A percentile compares a stretch with the other conserved stretches of the same genome.
Evolutionary conservation across 2,797 vertebrate genomes (phyloP).

Genomic region (Lerista edwardsae): DNA sequence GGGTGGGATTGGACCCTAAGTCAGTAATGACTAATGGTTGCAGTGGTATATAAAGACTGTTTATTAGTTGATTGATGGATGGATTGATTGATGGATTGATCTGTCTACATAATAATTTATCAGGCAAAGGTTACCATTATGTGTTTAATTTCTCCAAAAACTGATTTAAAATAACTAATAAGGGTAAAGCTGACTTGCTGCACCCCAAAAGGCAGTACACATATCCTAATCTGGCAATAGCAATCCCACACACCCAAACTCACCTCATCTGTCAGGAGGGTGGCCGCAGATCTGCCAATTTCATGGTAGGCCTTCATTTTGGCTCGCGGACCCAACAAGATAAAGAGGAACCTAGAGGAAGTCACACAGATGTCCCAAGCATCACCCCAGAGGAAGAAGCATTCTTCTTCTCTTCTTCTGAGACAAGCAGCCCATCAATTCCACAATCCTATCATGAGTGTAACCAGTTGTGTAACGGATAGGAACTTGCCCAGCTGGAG

Average conservation of each 20-base stretch:
- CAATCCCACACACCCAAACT: conserved; percentile 38
- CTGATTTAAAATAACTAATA: no score
- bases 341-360: conserved; percentile 78
- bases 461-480: background rate
- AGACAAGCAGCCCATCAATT: background rate
- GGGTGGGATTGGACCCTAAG: no score
- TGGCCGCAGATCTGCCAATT: conserved; percentile 79
- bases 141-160: background rate
- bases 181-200: no score
- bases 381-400: background rate
- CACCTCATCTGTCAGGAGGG: conserved; percentile 78
- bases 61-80: no score
- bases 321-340: conserved; percentile 76
- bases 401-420: fast-evolving
- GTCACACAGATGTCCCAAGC: background rate
- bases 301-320: conserved; percentile 71
- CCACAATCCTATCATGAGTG: background rate
- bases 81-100: no score
- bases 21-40: no score
- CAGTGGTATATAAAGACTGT: no score
- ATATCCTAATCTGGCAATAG: background rate
- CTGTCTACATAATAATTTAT: background rate
- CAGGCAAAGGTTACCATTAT: background rate
- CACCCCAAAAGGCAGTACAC: no score
- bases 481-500: background rate